Conservation (phyloP, 2,113 vertebrate species). For the Alligator mississippiensis region DNA sequence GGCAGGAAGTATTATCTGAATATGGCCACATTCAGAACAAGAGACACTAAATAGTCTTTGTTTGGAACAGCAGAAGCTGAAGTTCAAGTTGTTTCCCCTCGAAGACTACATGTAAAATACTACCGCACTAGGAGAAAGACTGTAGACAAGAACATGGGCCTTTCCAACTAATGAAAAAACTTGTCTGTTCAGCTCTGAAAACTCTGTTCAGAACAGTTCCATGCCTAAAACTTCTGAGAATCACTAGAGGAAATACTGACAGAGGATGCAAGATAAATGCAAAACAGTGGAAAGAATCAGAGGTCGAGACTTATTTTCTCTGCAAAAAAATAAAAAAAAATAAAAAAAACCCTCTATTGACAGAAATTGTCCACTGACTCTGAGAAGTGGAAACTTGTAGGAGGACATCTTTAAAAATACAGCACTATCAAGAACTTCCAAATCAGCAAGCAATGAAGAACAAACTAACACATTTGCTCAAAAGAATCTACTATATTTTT, state of each 20-base stretch:
- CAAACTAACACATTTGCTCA: not conserved
- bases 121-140: fast-evolving
- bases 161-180: not conserved
- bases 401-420: not conserved
- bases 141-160: not conserved
- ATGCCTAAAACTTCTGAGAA: not conserved
- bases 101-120: fast-evolving
- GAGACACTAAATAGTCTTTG: not conserved
- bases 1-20: not conserved
- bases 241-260: not conserved
- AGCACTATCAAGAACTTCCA: not conserved
- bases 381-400: not conserved
- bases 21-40: too few species aligned
- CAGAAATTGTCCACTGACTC: not conserved
- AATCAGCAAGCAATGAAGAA: not conserved
- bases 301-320: not conserved
- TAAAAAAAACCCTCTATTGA: too few species aligned
- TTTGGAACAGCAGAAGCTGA: not conserved
- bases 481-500: not conserved
- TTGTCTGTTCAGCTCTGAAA: not conserved
- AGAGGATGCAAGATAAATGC: not conserved
- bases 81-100: not conserved
- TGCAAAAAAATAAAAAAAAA: not conserved
- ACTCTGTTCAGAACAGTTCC: not conserved
- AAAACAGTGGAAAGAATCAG: not conserved